Percentiles rank a stretch among this genome's conserved stretches.
Evolutionary conservation across 2,113 vertebrate species (phyloP).

Genomic region (Verasper variegatus): DNA sequence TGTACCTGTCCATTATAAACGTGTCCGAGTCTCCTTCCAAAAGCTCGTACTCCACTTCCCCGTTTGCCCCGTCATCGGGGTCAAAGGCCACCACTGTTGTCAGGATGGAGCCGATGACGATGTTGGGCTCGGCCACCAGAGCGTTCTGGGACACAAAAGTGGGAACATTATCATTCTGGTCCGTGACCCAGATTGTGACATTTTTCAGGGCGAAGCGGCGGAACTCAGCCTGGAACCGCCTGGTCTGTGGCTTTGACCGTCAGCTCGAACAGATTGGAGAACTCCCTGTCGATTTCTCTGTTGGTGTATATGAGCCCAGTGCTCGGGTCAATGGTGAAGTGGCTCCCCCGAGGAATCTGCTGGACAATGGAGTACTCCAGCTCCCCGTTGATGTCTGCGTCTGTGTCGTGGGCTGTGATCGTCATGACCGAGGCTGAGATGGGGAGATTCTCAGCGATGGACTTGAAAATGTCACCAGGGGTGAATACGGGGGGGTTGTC

Average conservation of each 20-base stretch:
- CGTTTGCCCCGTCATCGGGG: slow-evolving; percentile 93
- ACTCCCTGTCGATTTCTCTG: slow-evolving; percentile 93
- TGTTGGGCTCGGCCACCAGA: slow-evolving; percentile 90
- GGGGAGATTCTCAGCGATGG: slow-evolving; percentile 93
- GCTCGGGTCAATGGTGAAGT: slow-evolving; percentile 89
- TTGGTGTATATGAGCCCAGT: slow-evolving; percentile 89
- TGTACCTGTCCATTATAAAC: slow-evolving; percentile 96
- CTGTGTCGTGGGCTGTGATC: slow-evolving; percentile 91
- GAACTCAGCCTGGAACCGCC: slow-evolving; percentile 91
- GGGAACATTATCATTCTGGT: slow-evolving; percentile 94
- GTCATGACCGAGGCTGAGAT: slow-evolving; percentile 90
- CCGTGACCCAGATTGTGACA: slow-evolving; percentile 93
- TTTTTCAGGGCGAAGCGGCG: slow-evolving; percentile 94
- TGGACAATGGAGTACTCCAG: slow-evolving; percentile 91
- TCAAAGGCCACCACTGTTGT: slow-evolving; percentile 93
- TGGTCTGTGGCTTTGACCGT: slow-evolving; percentile 94
- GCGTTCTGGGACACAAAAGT: slow-evolving; percentile 93
- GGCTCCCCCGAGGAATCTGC: slow-evolving; percentile 91
- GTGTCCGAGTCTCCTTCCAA: slow-evolving; percentile 91
- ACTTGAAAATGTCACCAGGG: slow-evolving; percentile 94
- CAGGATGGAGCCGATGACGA: slow-evolving; percentile 92
- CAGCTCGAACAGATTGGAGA: slow-evolving; percentile 94
- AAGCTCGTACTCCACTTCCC: slow-evolving; percentile 96
- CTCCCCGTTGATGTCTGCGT: slow-evolving; percentile 94
- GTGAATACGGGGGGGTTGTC: slow-evolving; percentile 95